Evolutionary conservation across 2,888 invertebrate species (phyloP), one percentile per base, ranked within the genome.

Genomic region (Lasioglossum pauxillum): DNA sequence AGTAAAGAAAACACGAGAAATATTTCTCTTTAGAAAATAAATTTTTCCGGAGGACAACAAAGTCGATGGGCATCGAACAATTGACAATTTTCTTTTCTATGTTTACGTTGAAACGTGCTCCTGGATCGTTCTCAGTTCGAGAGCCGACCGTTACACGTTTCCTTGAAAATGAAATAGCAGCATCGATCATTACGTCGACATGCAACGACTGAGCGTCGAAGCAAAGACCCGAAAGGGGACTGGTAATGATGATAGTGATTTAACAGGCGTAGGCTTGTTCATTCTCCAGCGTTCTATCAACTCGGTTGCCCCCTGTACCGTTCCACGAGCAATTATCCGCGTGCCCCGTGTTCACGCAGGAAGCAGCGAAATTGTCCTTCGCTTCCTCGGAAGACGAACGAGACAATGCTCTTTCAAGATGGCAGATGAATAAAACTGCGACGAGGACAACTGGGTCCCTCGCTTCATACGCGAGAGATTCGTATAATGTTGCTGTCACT

Each of bases 391-490:
- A 53, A 31, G 31, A 31, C 64, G 53, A 82, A 49, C 82, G 64
- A 78, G 67, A 74, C 82, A 79, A 83, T 86, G 86, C 71, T 73
- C 71, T 79, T 85, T 78, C 35, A 69, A 78, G 53, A 46, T 89
- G 89, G 84, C 88, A 90, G 83, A 83, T 92, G 89, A 90, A 90
- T 90, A 86, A 90, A 92, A 93, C 89, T 91, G 83, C 89, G 53
- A 86, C 69, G 35, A 10, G 69, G 72, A 87, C 84, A 90, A 90
- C 85, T 91, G 89, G 90, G 91, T 92, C 90, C 82, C 87, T 86
- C 79, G 78, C 89, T 93, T 92, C 87, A 92, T 92, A 93, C 92
- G 86, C 88, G 90, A 93, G 83, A 77, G 87, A 91, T 71, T 90
- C 89, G 41, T 35, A 75, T 92, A 92, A 94, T 92, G 41, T 31